Conservation (phyloP, 53 echinoderm and acorn worm species). For the Echinometra lucunter region DNA sequence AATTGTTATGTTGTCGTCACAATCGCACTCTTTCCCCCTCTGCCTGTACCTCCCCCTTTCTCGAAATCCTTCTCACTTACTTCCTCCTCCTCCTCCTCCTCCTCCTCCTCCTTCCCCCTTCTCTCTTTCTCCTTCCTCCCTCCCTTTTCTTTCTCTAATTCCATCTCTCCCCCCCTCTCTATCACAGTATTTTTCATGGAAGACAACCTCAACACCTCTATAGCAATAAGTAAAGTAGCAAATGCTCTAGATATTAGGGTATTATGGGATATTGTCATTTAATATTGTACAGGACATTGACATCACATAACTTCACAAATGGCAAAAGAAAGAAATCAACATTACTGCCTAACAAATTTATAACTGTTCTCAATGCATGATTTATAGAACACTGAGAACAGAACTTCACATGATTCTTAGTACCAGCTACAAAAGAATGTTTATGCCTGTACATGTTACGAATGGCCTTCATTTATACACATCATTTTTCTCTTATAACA, state of each 20-base stretch:
- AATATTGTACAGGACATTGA: slow-evolving; percentile 55
- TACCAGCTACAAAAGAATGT: slow-evolving; percentile 5
- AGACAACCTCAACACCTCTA: background rate
- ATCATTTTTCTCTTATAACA: background rate
- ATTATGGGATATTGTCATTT: slow-evolving; percentile 58
- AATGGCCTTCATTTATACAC: background rate
- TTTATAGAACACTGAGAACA: background rate
- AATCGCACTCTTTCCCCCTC: background rate
- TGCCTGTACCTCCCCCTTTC: background rate
- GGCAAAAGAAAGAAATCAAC: background rate
- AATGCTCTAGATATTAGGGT: background rate
- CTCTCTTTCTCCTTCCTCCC: background rate
- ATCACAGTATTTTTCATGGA: too few relatives aligned
- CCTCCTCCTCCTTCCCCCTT: background rate
- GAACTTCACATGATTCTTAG: slow-evolving; percentile 19
- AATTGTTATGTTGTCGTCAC: too few relatives aligned
- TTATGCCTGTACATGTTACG: slow-evolving; percentile 56
- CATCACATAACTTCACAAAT: slow-evolving; percentile 36
- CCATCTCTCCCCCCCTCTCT: too few relatives aligned
- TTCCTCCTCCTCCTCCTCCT: background rate
- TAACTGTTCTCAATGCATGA: background rate
- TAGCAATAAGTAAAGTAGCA: background rate
- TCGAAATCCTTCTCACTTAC: too few relatives aligned
- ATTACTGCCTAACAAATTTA: background rate
- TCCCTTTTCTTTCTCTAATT: too few relatives aligned